These are phyloP conservation scores for Anthopleura sola DNA, from an alignment of 64 coral and sea anemone species.

Conservation along the genomic window DNA sequence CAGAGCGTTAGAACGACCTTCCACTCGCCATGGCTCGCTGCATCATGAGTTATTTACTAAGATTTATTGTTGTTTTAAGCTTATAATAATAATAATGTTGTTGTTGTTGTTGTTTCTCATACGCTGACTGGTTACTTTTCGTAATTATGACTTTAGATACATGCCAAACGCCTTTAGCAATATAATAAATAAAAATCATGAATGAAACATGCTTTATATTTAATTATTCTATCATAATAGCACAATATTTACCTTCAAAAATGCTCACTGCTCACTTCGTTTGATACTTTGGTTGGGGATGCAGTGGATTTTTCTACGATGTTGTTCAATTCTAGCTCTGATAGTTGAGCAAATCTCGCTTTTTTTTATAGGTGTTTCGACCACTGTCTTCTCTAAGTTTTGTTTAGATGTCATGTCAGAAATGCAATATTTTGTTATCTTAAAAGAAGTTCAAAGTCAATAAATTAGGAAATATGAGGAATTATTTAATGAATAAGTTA, in stretches of 20 bases:
- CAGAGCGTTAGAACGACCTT: no score
- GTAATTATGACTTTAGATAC: not conserved
- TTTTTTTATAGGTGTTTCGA: not conserved
- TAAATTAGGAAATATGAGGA: no score
- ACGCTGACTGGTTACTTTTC: not conserved
- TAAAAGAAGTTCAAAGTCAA: no score
- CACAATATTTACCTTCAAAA: constrained; percentile 6
- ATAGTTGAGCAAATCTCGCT: not conserved
- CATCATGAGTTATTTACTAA: no score
- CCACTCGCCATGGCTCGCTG: no score
- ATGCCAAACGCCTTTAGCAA: not conserved
- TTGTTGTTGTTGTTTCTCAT: no score
- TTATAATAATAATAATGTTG: no score
- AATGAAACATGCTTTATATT: not conserved
- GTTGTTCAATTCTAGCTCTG: not conserved
- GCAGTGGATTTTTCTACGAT: constrained; percentile 10
- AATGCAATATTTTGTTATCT: no score
- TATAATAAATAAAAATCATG: not conserved
- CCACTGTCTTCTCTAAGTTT: no score
- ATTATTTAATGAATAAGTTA: no score
- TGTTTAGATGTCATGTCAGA: no score
- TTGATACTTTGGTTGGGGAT: constrained; percentile 10
- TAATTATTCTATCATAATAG: not conserved
- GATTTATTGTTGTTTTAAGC: not conserved
- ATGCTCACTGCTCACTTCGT: constrained; percentile 17